Evolutionary conservation across 2,888 invertebrate species (phyloP).

Genomic region (Margaritifera margaritifera): DNA sequence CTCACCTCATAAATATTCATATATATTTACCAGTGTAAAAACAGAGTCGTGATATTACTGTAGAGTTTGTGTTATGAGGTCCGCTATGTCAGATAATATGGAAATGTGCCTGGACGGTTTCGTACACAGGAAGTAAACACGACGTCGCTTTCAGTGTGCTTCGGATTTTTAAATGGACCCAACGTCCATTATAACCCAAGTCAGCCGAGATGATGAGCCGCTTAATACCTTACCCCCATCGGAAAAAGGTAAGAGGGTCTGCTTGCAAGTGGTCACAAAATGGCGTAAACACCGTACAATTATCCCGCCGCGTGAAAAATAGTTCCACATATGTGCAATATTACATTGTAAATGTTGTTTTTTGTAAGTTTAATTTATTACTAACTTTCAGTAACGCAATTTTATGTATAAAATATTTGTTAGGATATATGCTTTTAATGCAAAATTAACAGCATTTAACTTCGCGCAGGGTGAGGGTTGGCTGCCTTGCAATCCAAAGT

Average conservation of each 20-base stretch:
- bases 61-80: constrained; percentile 23
- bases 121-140: constrained; percentile 43
- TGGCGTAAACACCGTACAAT: constrained; percentile 42
- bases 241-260: constrained; percentile 86
- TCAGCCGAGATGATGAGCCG: constrained; percentile 97
- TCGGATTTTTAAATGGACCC: constrained; percentile 81
- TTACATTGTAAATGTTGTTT: neutral
- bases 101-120: constrained; percentile 37
- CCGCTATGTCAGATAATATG: constrained; percentile 47
- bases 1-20: constrained; percentile 61
- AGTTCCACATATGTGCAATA: constrained; percentile 32
- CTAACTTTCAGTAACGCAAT: too few species aligned
- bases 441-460: too few species aligned
- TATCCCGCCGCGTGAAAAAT: constrained; percentile 35
- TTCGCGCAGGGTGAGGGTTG: too few species aligned
- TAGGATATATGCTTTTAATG: too few species aligned
- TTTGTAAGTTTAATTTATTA: too few species aligned
- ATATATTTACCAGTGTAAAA: constrained; percentile 33
- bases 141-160: constrained; percentile 46
- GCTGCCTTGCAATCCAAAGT: too few species aligned
- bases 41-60: constrained; percentile 40
- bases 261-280: constrained; percentile 45
- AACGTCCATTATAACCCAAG: constrained; percentile 99
- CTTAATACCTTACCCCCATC: constrained; percentile 88
- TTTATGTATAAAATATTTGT: too few species aligned